Evolutionary conservation across 2,888 invertebrate genomes (phyloP).

Genomic region (Ectropis crepuscularia): DNA sequence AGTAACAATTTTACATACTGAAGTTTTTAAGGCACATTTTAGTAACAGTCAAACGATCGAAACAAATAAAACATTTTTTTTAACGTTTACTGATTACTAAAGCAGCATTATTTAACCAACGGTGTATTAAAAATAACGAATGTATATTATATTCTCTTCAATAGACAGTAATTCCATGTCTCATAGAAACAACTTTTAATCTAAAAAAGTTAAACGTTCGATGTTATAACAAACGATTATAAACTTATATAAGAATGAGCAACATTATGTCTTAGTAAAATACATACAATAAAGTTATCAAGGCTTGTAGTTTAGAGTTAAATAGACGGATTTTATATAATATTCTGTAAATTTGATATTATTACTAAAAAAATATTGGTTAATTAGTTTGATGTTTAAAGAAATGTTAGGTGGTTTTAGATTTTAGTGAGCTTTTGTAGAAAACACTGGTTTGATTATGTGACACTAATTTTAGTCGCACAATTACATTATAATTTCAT

Average conservation of each 20-base stretch:
- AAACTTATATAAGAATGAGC: slow-evolving; percentile 30
- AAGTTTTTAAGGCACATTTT: too few relatives aligned
- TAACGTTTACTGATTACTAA: too few relatives aligned
- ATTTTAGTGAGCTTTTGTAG: slow-evolving; percentile 60
- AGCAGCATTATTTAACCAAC: too few relatives aligned
- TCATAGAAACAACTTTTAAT: slow-evolving; percentile 19
- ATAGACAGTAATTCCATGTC: slow-evolving; percentile 7
- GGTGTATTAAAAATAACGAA: background rate
- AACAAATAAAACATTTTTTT: too few relatives aligned
- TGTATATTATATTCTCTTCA: background rate
- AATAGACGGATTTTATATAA: slow-evolving; percentile 50
- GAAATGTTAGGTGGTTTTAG: slow-evolving; percentile 65
- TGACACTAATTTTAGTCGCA: background rate
- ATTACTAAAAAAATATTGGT: slow-evolving; percentile 55
- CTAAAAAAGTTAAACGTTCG: slow-evolving; percentile 25
- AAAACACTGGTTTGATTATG: slow-evolving; percentile 55
- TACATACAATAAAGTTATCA: slow-evolving; percentile 35
- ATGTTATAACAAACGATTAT: slow-evolving; percentile 29
- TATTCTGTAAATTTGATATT: slow-evolving; percentile 47
- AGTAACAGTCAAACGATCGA: too few relatives aligned
- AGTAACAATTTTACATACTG: too few relatives aligned
- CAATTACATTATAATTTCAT: background rate
- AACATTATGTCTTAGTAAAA: slow-evolving; percentile 22
- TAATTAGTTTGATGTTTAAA: slow-evolving; percentile 64
- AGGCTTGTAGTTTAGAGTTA: slow-evolving; percentile 57